A percentile compares a stretch with the other conserved stretches of the same genome.
phyloP scores from a whole-genome alignment of 2,797 vertebrate species.

The Tolypeutes matacus region DNA sequence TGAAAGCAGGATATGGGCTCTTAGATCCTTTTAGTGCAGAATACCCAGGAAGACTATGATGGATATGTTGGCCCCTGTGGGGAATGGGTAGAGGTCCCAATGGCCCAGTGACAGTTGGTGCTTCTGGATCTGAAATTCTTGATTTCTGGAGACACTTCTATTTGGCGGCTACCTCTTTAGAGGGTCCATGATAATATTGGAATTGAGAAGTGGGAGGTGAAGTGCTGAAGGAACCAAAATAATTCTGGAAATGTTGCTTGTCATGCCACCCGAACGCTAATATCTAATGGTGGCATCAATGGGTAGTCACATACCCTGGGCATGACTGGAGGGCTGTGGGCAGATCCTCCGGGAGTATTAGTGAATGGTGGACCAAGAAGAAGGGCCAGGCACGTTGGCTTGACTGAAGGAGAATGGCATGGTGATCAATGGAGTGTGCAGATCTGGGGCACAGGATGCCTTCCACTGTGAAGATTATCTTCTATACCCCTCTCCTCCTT shows the following conservation, averaged over 20 bases:
- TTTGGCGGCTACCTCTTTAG: not conserved
- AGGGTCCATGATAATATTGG: not conserved
- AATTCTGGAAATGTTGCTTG: not conserved
- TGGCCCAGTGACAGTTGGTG: not conserved
- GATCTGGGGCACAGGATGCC: not conserved
- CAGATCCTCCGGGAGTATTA: not conserved
- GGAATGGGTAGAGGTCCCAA: not conserved
- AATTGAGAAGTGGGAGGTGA: not conserved
- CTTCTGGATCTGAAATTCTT: not conserved
- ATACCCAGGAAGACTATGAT: not conserved
- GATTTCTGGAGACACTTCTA: not conserved
- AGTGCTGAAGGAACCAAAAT: not conserved
- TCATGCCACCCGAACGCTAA: not conserved
- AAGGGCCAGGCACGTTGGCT: not conserved
- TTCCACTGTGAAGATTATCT: not conserved
- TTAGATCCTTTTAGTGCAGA: not conserved
- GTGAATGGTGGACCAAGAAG: not conserved
- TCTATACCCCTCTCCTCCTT: not conserved
- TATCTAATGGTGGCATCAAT: not conserved
- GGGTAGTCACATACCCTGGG: not conserved
- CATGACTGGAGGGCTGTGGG: not conserved
- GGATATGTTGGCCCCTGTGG: not conserved
- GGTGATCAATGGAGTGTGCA: not conserved
- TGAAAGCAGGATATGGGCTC: not conserved
- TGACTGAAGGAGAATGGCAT: not conserved